Evolutionary conservation across 2,797 vertebrate genomes (phyloP), one percentile per base, ranked within the genome.

Genomic region (Pelobates cultripes): DNA sequence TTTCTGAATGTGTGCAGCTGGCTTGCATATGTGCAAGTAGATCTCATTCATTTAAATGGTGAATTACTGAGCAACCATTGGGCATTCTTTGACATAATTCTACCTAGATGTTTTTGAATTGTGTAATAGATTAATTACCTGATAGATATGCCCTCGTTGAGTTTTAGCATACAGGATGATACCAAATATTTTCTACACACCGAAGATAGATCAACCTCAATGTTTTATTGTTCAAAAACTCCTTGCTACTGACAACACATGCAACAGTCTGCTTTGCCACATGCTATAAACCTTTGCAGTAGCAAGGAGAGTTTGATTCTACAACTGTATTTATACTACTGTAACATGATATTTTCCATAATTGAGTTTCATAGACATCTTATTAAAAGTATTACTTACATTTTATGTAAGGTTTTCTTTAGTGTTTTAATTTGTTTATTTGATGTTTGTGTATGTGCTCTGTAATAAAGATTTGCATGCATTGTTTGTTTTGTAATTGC

Each of bases 391-490:
- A 57, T 70, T 80, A 70, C 79, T 73, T 82, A 4, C 86, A 53
- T 63, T 81, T 81, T 73, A 10, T 51, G 10, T 5, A 51, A 51
- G 10, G 47, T 51, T 51, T 6, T 51, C 47, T 82, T 90, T 89
- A 88, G 88, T 86, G 73, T 89, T 0, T 74, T 89, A 80, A 77
- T 73, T 87, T 86, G 84, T 88, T 71, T 87, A 88, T 88, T 88
- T 89, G 84, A 41, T 71, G 55, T 83, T 70, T 57, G 86, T 86
- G 88, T 90, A 83, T 85, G 86, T 88, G 89, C 84, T 89, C 67
- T 87, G 86, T 88, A 92, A 91, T 91, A 91, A 92, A 87, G 76
- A 74, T 89, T 87, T 87, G 88, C 91, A 91, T 91, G 90, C 2
- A 76, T 81, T 87, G 40, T 88, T 85, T 80, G 86, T 85, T 90